phyloP scores from a whole-genome alignment of 2,797 vertebrate genomes.

The Balearica regulorum region DNA sequence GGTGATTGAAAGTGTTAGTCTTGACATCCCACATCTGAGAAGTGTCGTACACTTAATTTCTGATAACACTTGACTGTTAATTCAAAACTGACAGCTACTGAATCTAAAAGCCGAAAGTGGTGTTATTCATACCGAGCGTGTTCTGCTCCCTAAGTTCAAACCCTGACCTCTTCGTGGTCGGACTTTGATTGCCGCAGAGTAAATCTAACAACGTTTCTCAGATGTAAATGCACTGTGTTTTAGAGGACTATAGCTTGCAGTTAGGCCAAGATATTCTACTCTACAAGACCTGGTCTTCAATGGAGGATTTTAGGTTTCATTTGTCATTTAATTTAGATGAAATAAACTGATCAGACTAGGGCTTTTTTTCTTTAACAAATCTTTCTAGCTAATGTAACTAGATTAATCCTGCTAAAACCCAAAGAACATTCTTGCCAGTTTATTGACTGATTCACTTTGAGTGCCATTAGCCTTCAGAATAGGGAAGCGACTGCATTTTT shows the following conservation, averaged over 20 bases:
- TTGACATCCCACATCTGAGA: not conserved
- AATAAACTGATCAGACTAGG: not conserved
- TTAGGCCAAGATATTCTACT: not conserved
- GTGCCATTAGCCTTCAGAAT: not conserved
- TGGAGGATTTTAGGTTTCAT: not conserved
- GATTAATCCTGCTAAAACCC: not conserved
- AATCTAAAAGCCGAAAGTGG: not conserved
- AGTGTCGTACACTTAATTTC: not conserved
- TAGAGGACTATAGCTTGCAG: not conserved
- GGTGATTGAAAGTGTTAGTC: not conserved
- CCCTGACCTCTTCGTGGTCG: not conserved
- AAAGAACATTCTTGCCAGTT: not conserved
- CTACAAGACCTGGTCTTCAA: not conserved
- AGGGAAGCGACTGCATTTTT: not conserved
- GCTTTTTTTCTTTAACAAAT: not conserved
- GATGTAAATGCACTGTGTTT: not conserved
- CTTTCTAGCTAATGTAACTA: not conserved
- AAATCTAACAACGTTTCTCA: not conserved
- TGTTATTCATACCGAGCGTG: accelerated
- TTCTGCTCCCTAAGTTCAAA: not conserved
- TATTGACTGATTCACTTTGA: not conserved
- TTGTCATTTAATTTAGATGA: not conserved
- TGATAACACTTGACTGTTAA: not conserved
- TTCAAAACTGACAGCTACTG: not conserved
- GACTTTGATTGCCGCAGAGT: not conserved